phyloP scores from a whole-genome alignment of 2,113 vertebrate genomes.

The Delphinapterus leucas region DNA sequence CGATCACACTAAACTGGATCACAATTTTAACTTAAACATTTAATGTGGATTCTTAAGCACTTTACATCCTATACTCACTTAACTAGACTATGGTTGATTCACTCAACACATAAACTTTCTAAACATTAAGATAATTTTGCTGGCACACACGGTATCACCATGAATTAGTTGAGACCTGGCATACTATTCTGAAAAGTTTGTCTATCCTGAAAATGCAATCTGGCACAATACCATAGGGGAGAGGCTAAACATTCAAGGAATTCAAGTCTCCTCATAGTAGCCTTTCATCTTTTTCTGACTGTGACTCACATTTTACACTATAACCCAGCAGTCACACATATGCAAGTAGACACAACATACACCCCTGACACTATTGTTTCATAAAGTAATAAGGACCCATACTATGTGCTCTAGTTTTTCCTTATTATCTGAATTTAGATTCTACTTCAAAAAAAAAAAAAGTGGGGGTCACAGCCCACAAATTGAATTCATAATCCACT shows the following conservation, averaged over 20 bases:
- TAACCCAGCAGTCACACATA: neutral
- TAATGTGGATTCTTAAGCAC: neutral
- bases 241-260: neutral
- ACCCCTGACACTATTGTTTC: neutral
- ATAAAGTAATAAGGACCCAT: neutral
- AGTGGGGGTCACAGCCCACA: neutral
- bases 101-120: neutral
- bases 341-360: neutral
- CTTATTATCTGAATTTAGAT: neutral
- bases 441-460: neutral
- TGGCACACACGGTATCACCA: neutral
- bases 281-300: neutral
- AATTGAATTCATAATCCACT: neutral
- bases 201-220: neutral
- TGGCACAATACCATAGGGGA: neutral
- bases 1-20: neutral
- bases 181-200: neutral
- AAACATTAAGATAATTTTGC: neutral
- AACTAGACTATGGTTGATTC: neutral
- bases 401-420: neutral
- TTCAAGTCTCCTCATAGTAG: neutral
- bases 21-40: slow-evolving; percentile 20
- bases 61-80: neutral
- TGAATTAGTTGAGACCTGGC: neutral
- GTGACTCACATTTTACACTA: neutral